Percentiles rank a stretch among this genome's conserved stretches.
Conservation (phyloP, 2,113 vertebrate species). For the Baryphthengus martii region DNA sequence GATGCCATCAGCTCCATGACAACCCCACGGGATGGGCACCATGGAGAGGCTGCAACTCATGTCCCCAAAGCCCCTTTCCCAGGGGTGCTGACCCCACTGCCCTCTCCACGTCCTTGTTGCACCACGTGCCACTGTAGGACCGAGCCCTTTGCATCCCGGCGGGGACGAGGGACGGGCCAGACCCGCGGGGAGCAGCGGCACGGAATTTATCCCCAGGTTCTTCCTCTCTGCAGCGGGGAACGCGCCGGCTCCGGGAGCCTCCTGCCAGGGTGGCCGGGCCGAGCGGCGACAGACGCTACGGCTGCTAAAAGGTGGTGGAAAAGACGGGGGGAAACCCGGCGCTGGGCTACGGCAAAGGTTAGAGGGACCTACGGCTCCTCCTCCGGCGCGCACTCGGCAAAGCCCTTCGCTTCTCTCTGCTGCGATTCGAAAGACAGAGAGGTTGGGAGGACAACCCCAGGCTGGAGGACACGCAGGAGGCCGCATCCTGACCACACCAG, state of each 20-base stretch:
- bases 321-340: not conserved
- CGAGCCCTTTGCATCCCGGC: not conserved
- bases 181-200: not conserved
- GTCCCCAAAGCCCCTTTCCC: not conserved
- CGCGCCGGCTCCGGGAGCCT: not conserved
- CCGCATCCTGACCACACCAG: not conserved
- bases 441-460: not conserved
- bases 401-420: constrained; percentile 29
- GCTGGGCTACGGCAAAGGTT: not conserved
- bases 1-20: not conserved
- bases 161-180: not conserved
- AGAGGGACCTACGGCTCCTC: constrained; percentile 11
- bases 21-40: accelerated
- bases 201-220: not conserved
- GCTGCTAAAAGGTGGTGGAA: not conserved
- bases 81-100: not conserved
- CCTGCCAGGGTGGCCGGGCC: not conserved
- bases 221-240: not conserved
- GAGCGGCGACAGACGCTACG: not conserved
- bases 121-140: accelerated
- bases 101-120: not conserved
- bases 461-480: accelerated
- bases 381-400: not conserved
- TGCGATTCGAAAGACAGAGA: not conserved
- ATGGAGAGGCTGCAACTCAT: not conserved